phyloP scores from a whole-genome alignment of 1,140 invertebrate genomes.

The Rhopalosiphum maidis region DNA sequence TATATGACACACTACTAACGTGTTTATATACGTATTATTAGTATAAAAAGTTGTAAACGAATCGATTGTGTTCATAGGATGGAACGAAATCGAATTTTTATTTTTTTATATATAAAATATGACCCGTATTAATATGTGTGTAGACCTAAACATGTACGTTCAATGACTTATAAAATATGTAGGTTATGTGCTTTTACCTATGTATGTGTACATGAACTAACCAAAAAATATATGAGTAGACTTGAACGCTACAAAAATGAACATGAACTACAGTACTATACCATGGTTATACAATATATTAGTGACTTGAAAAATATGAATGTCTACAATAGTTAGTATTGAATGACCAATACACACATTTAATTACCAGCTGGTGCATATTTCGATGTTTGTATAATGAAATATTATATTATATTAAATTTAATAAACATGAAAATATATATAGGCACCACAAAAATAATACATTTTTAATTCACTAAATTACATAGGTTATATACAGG shows the following conservation, averaged over 20 bases:
- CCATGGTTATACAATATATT: background rate
- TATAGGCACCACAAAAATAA: background rate
- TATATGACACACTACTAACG: background rate
- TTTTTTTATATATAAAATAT: background rate
- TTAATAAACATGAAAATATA: background rate
- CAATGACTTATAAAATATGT: constrained; percentile 38
- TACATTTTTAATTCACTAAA: background rate
- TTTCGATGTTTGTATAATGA: background rate
- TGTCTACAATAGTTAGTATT: background rate
- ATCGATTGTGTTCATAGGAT: background rate
- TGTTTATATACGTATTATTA: background rate
- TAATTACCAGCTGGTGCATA: background rate
- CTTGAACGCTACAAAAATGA: background rate
- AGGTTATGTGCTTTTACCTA: background rate
- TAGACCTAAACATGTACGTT: background rate
- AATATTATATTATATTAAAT: background rate
- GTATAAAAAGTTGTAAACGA: background rate
- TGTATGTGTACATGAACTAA: background rate
- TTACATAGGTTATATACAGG: background rate
- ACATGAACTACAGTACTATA: background rate
- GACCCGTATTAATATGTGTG: background rate
- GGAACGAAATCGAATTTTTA: constrained; percentile 8
- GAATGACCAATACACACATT: background rate
- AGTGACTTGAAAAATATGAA: background rate
- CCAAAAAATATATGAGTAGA: background rate